phyloP scores from a whole-genome alignment of 2,888 invertebrate genomes.

The Volucella zonaria region DNA sequence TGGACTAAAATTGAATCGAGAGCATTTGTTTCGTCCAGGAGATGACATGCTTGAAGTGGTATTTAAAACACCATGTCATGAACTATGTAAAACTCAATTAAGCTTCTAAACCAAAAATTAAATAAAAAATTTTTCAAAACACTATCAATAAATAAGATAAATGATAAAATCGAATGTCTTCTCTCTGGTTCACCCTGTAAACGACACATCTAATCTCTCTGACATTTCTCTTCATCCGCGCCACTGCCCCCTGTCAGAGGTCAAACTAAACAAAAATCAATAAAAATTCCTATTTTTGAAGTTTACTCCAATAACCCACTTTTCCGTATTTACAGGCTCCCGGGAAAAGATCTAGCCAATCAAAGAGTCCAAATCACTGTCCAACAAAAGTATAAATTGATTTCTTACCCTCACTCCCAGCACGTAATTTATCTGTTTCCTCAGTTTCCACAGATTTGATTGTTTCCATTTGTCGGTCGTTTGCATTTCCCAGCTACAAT shows the following conservation, averaged over 20 bases:
- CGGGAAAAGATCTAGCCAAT: constrained; percentile 1
- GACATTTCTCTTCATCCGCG: constrained; percentile 2
- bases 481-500: constrained; percentile 47
- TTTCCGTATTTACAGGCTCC: constrained; percentile 65
- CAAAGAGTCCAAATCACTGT: constrained; percentile 10
- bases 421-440: neutral
- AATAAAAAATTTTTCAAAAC: too few species aligned
- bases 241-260: constrained; percentile 50
- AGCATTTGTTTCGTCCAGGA: too few species aligned
- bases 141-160: too few species aligned
- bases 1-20: too few species aligned
- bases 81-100: too few species aligned
- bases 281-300: constrained; percentile 58
- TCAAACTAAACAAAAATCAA: constrained; percentile 59
- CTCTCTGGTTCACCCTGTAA: constrained; percentile 32
- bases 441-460: constrained; percentile 3
- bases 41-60: too few species aligned
- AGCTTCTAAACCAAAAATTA: too few species aligned
- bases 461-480: neutral
- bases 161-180: too few species aligned
- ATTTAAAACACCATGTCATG: too few species aligned
- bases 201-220: neutral
- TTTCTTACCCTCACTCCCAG: constrained; percentile 9
- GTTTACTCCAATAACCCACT: constrained; percentile 68
- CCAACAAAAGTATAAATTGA: constrained; percentile 49